Percentiles rank a stretch among this genome's conserved stretches.
Conservation (phyloP, 2,113 vertebrate genomes). For the Nesogale talazaci region DNA sequence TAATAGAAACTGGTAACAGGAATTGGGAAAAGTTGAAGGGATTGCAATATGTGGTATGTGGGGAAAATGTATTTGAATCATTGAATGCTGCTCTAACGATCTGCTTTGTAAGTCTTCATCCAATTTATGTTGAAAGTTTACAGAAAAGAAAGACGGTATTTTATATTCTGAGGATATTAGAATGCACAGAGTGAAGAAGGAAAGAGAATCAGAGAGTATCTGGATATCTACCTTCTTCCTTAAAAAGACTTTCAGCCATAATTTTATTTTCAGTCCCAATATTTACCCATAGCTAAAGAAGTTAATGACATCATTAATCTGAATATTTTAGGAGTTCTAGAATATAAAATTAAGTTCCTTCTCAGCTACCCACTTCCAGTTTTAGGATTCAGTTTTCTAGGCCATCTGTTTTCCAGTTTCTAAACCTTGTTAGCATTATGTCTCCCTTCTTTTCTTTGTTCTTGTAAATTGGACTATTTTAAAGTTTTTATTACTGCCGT, state of each 20-base stretch:
- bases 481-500: background rate
- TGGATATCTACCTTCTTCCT: background rate
- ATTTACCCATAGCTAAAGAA: background rate
- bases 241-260: background rate
- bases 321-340: slow-evolving; percentile 33
- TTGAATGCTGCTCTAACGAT: too few relatives aligned
- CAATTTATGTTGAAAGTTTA: too few relatives aligned
- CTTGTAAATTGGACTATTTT: background rate
- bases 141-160: background rate
- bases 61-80: too few relatives aligned
- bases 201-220: background rate
- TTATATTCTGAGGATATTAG: slow-evolving; percentile 45
- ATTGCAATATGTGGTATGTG: too few relatives aligned
- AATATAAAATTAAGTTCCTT: slow-evolving; percentile 38
- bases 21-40: too few relatives aligned
- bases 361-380: slow-evolving; percentile 11
- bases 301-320: slow-evolving; percentile 46
- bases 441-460: slow-evolving; percentile 37
- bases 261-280: slow-evolving; percentile 10
- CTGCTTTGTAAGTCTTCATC: too few relatives aligned
- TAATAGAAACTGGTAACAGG: too few relatives aligned
- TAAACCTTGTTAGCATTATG: background rate
- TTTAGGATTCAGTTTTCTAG: slow-evolving; percentile 47
- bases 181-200: background rate
- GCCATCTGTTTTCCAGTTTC: slow-evolving; percentile 10